phyloP scores from a whole-genome alignment of 2,113 vertebrate genomes.

The Melanostigma gelatinosum region DNA sequence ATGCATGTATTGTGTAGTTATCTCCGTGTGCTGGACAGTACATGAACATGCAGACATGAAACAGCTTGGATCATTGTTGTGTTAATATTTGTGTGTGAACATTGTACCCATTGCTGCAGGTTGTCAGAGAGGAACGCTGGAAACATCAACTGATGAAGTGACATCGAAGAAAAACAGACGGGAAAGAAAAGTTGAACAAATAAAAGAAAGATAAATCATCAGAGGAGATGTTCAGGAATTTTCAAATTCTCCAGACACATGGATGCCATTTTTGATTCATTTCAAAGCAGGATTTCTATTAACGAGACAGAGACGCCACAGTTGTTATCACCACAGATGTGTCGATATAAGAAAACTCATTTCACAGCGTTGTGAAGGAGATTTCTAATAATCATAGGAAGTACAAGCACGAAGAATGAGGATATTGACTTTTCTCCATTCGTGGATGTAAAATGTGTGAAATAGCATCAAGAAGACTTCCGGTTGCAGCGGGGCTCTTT shows the following conservation, averaged over 20 bases:
- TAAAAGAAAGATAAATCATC: background rate
- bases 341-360: background rate
- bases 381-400: background rate
- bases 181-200: background rate
- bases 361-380: background rate
- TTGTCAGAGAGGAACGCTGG: constrained; percentile 84
- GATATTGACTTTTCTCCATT: too few species aligned
- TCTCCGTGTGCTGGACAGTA: background rate
- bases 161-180: background rate
- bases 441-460: background rate
- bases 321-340: background rate
- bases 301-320: too few species aligned
- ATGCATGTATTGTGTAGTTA: background rate
- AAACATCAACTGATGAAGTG: constrained; percentile 82
- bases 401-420: too few species aligned
- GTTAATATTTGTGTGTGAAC: background rate
- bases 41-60: background rate
- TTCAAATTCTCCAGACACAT: background rate
- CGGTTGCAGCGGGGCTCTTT: background rate
- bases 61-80: background rate
- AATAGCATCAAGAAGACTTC: background rate
- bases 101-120: constrained; percentile 88
- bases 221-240: background rate
- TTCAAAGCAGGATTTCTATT: background rate
- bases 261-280: background rate